Evolutionary conservation across 2,888 invertebrate species (phyloP), one percentile per base, ranked within the genome.

Genomic region (Orchesellides sinensis): DNA sequence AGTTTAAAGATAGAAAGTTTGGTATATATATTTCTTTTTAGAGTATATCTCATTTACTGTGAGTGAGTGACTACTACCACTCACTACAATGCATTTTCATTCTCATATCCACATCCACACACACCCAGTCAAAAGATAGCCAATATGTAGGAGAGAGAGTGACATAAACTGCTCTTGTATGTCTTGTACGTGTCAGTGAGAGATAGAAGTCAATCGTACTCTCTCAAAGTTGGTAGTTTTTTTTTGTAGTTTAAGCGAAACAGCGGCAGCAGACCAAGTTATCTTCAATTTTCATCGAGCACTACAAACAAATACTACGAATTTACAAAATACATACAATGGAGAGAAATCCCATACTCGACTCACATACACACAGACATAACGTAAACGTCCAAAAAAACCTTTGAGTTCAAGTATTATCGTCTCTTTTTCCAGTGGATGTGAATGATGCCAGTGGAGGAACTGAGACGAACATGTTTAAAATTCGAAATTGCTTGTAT

Each of bases 401-500:
- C 45, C 45, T 52, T 74, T n/a, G 17, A 45, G 40, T 61, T 65
- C 29, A 49, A 74, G 35, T 40, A 74, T 74, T 74, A 52, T 49
- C 45, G 47, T 65, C 54, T 61, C 52, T 52, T n/a, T 56, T 52
- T 70, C 3, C 49, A 25, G 19, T 65, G 27, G 49, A 49, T 29
- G 29, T n/a, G 49, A 75, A 56, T 56, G 49, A 61, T 68, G 77
- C 78, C 69, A 78, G 70, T 70, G 70, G 70, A 70, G 63, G 32
- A 70, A n/a, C n/a, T n/a, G n/a, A n/a, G n/a, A n/a, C n/a, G n/a
- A n/a, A 63, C 78, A 78, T 78, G 78, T 63, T 78, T 63, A 63
- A 78, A 78, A 78, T 78, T 78, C 52, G 23, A 70, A 78, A 63
- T 78, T 77, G 54, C 54, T 61, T 74, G 19, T 23, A 1, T 73